A percentile compares a stretch with the other conserved stretches of the same genome.
phyloP scores from a whole-genome alignment of 2,797 vertebrate genomes.

The Poecilia wingei region DNA sequence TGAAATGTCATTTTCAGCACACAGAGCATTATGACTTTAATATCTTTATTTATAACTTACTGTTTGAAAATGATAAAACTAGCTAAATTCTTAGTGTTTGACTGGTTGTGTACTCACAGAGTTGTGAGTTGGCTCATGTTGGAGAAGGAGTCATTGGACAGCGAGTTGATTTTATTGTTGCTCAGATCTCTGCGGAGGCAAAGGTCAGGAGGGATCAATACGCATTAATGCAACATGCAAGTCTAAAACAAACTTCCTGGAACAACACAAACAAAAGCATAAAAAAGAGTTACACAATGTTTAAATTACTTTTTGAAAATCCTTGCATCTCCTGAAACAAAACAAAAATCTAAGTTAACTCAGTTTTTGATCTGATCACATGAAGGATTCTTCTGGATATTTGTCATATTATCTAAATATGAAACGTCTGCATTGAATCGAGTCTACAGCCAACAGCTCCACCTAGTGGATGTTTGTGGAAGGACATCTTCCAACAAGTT shows the following conservation, averaged over 20 bases:
- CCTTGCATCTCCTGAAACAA: neutral
- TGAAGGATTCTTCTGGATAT: neutral
- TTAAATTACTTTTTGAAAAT: neutral
- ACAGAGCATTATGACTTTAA: neutral
- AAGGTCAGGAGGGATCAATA: constrained; percentile 44
- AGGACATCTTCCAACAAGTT: neutral
- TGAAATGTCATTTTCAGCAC: neutral
- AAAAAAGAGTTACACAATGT: neutral
- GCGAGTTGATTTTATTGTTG: constrained; percentile 95
- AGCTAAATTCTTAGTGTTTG: neutral
- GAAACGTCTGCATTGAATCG: neutral
- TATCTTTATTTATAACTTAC: neutral
- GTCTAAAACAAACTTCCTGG: neutral
- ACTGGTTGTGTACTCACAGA: constrained; percentile 83
- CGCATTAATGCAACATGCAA: constrained; percentile 10
- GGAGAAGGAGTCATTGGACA: constrained; percentile 93
- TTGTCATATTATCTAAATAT: neutral
- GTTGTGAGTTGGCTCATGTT: constrained; percentile 99
- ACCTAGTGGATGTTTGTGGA: constrained; percentile 43
- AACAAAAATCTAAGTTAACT: neutral
- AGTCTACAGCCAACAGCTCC: constrained; percentile 47
- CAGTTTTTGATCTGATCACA: neutral
- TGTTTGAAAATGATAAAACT: neutral
- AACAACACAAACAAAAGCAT: neutral
- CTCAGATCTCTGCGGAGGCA: constrained; percentile 90